Conservation (phyloP, 2,113 vertebrate species). For the Reinhardtius hippoglossoides region DNA sequence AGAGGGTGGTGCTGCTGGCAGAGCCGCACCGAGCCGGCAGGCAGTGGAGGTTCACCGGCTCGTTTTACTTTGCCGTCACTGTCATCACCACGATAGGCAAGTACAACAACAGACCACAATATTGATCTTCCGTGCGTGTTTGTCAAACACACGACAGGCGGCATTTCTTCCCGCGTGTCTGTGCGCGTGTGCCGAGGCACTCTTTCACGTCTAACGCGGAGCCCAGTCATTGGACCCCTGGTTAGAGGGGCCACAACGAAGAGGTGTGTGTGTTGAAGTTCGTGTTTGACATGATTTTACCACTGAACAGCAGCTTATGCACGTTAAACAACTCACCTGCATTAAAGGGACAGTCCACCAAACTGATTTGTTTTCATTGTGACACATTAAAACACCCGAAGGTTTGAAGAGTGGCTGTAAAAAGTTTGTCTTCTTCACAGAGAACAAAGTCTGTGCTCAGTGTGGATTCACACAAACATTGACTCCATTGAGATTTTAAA, state of each 20-base stretch:
- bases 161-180: no score
- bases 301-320: no score
- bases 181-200: not conserved
- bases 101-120: constrained; percentile 35
- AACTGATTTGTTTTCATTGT: no score
- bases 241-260: no score
- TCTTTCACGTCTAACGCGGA: not conserved
- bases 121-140: not conserved
- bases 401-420: not conserved
- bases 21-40: constrained; percentile 88
- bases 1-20: constrained; percentile 86
- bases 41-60: constrained; percentile 91
- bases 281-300: no score
- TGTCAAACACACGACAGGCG: no score
- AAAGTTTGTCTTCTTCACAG: not conserved
- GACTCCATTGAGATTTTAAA: no score
- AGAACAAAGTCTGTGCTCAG: not conserved
- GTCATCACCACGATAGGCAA: constrained; percentile 93
- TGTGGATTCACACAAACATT: no score
- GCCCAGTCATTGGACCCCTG: no score
- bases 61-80: constrained; percentile 93
- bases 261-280: no score
- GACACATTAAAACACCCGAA: not conserved
- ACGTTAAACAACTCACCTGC: no score
- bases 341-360: no score